Evolutionary conservation across 2,888 invertebrate species (phyloP), one percentile per base, ranked within the genome.

Genomic region (Drosophila yooni): DNA sequence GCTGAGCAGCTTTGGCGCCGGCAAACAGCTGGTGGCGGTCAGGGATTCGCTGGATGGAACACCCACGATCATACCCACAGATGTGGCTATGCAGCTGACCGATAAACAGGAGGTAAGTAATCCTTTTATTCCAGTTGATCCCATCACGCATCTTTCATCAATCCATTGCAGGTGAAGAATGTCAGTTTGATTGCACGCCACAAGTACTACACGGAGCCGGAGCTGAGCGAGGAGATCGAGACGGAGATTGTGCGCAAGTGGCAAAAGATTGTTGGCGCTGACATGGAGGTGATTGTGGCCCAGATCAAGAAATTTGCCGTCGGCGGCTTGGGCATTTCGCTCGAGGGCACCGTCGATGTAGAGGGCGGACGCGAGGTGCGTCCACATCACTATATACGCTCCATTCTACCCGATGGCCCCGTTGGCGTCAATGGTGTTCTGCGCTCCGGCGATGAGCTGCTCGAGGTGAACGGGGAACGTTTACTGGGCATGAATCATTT

Each of bases 321-420:
- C 51, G 98, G 98, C 53, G 99, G 99, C 3, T 95, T 99, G 63
- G 99, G 99, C 40, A 99, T 99, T 88, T 99, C 98, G 58, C 94
- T 99, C 75, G 99, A 99, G 93, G 99, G 99, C 60, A 99, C 99
- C 0, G 99, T 99, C 48, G 99, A 99, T 93, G 99, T 99, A 62
- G 97, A 97, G 91, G 99, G 99, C 0, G 99, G 99, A 0, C 95
- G 97, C 67, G 99, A 99, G 94, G 98, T 99, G 51, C 95, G 99
- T 69, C 99, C 99, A 3, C 99, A 99, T 94, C 99, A 99, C 94
- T 99, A 99, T 93, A 99, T 99, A 91, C 96, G 99, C 82, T 98
- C 98, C 62, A 98, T 99, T 89, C 94, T 99, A 87, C 96, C 97
- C n/a, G 98, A 99, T 93, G 99, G 99, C 1, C 99, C 99, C 0